phyloP scores from a whole-genome alignment of 2,797 vertebrate genomes.

The Artibeus jamaicensis region DNA sequence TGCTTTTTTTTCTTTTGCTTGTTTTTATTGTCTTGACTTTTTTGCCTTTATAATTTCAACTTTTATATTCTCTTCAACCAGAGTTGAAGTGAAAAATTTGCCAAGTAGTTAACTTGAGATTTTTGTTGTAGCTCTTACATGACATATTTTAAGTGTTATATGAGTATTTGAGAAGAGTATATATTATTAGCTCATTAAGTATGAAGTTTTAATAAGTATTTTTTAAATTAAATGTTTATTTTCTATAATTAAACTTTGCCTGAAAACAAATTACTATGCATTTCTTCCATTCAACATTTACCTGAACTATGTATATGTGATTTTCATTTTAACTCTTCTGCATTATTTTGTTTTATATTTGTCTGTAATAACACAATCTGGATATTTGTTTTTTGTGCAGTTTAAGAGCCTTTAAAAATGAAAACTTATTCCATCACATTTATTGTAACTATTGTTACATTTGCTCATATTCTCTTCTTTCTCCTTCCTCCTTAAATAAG shows the following conservation, averaged over 20 bases:
- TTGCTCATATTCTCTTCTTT: not conserved
- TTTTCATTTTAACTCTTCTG: not conserved
- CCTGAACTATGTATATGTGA: not conserved
- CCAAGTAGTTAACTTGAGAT: not conserved
- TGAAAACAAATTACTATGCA: not conserved
- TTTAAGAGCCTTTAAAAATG: not conserved
- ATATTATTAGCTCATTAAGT: not conserved
- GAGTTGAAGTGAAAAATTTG: not conserved
- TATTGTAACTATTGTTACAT: not conserved
- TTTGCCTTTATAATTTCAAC: slow-evolving; percentile 7
- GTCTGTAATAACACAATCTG: not conserved
- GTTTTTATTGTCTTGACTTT: not conserved
- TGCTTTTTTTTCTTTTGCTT: not conserved
- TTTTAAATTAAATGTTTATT: not conserved
- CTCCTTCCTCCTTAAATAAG: not conserved
- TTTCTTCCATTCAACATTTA: slow-evolving; percentile 14
- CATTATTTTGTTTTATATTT: slow-evolving; percentile 7
- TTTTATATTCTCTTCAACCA: not conserved
- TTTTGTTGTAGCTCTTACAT: not conserved
- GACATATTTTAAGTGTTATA: not conserved
- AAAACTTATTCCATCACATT: not conserved
- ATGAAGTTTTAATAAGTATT: not conserved
- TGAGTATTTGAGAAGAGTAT: not conserved
- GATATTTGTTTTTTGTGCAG: not conserved
- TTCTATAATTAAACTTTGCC: not conserved